Percentiles rank a stretch among this genome's conserved stretches.
Evolutionary conservation across 2,797 vertebrate genomes (phyloP).

Genomic region (Chanos chanos): DNA sequence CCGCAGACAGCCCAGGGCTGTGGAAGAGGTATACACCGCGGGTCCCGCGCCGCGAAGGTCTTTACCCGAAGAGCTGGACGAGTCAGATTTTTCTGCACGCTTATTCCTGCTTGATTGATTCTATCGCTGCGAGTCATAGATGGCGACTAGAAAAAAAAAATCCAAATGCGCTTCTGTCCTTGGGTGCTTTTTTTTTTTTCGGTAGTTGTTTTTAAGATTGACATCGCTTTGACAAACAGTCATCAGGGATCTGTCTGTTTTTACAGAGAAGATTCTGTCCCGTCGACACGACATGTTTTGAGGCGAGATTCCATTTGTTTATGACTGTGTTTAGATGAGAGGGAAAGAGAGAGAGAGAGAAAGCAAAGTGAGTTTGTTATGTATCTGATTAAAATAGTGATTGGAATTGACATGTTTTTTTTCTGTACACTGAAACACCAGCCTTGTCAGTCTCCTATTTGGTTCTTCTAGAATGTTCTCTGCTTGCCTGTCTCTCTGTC

Average conservation of each 20-base stretch:
- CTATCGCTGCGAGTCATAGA: slow-evolving; percentile 38
- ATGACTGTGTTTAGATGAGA: too few relatives aligned
- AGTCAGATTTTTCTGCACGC: slow-evolving; percentile 54
- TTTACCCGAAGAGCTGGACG: slow-evolving; percentile 43
- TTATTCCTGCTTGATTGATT: slow-evolving; percentile 31
- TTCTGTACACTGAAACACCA: too few relatives aligned
- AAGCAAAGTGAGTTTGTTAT: too few relatives aligned
- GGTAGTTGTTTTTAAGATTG: slow-evolving; percentile 41
- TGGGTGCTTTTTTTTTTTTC: too few relatives aligned
- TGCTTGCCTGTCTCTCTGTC: too few relatives aligned
- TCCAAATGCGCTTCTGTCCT: slow-evolving; percentile 26
- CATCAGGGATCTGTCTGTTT: slow-evolving; percentile 8
- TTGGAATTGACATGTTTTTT: too few relatives aligned
- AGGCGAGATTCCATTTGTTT: slow-evolving; percentile 41
- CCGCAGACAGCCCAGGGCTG: slow-evolving; percentile 37
- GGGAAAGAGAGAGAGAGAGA: too few relatives aligned
- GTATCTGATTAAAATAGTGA: too few relatives aligned
- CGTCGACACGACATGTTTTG: slow-evolving; percentile 44
- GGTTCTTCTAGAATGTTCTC: too few relatives aligned
- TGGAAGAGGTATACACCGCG: neutral
- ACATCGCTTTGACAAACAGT: slow-evolving; percentile 32
- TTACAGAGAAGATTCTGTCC: slow-evolving; percentile 1
- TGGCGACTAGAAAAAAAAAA: neutral
- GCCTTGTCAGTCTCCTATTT: too few relatives aligned
- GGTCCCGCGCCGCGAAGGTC: neutral